Percentiles rank a stretch among this genome's conserved stretches.
These are phyloP conservation scores for Glaucopsyche alexis DNA, from an alignment of 2,888 invertebrate genomes.

Conservation along the genomic window DNA sequence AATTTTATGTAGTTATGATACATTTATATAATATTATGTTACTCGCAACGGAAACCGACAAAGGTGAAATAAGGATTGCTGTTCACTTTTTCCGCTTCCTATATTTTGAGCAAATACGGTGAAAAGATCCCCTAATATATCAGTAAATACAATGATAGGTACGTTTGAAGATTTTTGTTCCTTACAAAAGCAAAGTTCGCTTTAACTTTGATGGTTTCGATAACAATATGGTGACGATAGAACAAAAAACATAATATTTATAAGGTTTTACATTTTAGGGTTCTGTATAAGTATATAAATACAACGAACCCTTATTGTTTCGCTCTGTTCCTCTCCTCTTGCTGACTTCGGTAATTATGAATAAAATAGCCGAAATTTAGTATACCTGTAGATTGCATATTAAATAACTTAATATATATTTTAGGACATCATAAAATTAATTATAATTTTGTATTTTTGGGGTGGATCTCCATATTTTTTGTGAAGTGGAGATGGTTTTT, in stretches of 20 bases:
- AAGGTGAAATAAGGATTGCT: neutral
- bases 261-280: neutral
- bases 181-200: neutral
- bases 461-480: too few species aligned
- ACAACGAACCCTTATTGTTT: too few species aligned
- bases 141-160: neutral
- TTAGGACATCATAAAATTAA: too few species aligned
- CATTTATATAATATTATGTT: neutral
- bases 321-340: too few species aligned
- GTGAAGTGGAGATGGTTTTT: too few species aligned
- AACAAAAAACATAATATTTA: neutral
- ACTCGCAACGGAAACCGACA: neutral
- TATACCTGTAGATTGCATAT: too few species aligned
- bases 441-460: too few species aligned
- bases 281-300: too few species aligned
- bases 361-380: too few species aligned
- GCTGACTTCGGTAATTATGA: too few species aligned
- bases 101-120: neutral
- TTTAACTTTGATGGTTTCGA: neutral
- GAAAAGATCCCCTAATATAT: neutral
- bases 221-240: neutral
- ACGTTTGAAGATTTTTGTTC: neutral
- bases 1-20: neutral
- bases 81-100: neutral
- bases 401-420: too few species aligned